Conservation (phyloP, 2,797 vertebrate species). For the Oreochromis mossambicus region DNA sequence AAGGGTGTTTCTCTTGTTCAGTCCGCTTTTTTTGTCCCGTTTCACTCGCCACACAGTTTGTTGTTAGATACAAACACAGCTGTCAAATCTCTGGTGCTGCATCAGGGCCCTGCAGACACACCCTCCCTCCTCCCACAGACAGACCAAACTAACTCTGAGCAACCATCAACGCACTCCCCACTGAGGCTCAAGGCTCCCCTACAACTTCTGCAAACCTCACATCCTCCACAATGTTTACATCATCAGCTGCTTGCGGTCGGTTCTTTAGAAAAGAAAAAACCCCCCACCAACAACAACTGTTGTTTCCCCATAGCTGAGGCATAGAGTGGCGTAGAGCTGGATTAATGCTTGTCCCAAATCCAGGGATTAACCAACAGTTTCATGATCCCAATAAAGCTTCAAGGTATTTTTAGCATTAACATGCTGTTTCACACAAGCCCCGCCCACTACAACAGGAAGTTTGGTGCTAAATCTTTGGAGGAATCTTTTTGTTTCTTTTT, state of each 20-base stretch:
- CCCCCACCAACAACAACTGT: accelerated
- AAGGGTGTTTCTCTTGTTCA: background rate
- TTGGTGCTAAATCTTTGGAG: background rate
- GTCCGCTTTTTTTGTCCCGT: background rate
- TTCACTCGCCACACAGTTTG: conserved; percentile 3
- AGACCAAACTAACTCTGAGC: conserved; percentile 25
- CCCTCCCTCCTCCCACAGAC: conserved; percentile 58
- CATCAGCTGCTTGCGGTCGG: background rate
- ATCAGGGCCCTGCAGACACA: conserved; percentile 77
- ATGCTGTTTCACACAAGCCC: conserved; percentile 33
- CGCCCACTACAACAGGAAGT: background rate
- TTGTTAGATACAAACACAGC: conserved; percentile 36
- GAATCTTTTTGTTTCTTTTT: accelerated
- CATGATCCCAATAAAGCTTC: conserved; percentile 36
- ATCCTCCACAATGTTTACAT: background rate
- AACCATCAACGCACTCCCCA: background rate
- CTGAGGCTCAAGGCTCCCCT: background rate
- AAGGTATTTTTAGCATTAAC: conserved; percentile 52
- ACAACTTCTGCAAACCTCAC: conserved; percentile 27
- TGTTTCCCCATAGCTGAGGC: background rate
- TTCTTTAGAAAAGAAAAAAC: background rate
- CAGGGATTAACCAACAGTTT: conserved; percentile 64
- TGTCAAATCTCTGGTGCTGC: conserved; percentile 63
- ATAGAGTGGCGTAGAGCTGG: conserved; percentile 15
- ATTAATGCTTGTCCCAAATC: conserved; percentile 66